Evolutionary conservation across 2,797 vertebrate species (phyloP).

Genomic region (Dipus sagitta): DNA sequence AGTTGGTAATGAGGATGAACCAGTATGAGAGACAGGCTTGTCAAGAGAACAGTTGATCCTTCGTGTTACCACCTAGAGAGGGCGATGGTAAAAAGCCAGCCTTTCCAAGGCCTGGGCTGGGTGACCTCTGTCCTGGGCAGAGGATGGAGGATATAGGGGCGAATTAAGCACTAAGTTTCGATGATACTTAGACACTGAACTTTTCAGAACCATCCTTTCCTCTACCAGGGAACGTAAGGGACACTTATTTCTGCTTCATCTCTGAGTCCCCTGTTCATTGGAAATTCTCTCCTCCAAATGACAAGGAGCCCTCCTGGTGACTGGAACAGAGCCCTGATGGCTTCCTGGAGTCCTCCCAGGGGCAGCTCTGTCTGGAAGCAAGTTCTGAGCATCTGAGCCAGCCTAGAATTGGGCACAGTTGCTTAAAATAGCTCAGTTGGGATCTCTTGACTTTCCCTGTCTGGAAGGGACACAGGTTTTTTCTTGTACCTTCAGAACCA

Average conservation of each 20-base stretch:
- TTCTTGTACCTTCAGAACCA: slow-evolving; percentile 55
- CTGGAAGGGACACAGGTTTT: slow-evolving; percentile 56
- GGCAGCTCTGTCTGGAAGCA: slow-evolving; percentile 31
- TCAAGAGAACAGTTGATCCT: neutral
- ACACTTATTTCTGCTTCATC: neutral
- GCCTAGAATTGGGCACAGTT: slow-evolving; percentile 46
- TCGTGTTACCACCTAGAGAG: accelerated
- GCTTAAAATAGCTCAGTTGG: slow-evolving; percentile 67
- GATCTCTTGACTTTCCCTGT: slow-evolving; percentile 49
- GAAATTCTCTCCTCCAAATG: slow-evolving; percentile 31
- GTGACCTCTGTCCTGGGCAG: neutral
- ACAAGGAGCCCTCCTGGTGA: neutral
- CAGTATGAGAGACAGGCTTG: too few relatives aligned
- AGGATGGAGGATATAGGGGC: neutral
- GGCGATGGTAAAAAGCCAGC: neutral
- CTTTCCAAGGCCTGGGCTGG: neutral
- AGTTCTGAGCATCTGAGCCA: slow-evolving; percentile 32
- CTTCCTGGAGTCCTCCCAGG: slow-evolving; percentile 52
- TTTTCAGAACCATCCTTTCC: slow-evolving; percentile 37
- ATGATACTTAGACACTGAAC: neutral
- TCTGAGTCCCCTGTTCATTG: neutral
- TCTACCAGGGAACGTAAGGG: neutral
- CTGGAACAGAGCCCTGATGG: neutral
- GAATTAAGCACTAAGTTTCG: slow-evolving; percentile 10
- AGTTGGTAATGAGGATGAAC: neutral